phyloP scores from a whole-genome alignment of 2,113 vertebrate species.

The Engraulis encrasicolus region DNA sequence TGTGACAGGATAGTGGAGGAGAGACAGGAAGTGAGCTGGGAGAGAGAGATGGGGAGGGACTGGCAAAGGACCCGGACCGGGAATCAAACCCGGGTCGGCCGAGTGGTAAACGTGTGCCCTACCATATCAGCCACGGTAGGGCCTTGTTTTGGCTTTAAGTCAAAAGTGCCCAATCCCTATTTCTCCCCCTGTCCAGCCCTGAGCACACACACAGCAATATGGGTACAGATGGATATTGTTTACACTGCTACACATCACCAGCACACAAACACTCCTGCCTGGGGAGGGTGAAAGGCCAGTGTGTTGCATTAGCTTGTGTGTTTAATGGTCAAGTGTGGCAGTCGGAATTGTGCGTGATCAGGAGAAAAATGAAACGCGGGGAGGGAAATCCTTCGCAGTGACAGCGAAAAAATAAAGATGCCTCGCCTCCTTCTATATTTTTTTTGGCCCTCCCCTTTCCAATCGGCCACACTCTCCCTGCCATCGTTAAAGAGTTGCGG shows the following conservation, averaged over 20 bases:
- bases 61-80: no score
- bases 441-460: constrained; percentile 62
- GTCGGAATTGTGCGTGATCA: not conserved
- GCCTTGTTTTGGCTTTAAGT: no score
- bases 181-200: no score
- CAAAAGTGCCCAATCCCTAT: no score
- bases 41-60: no score
- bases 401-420: not conserved
- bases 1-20: no score
- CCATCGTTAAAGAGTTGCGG: constrained; percentile 71
- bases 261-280: not conserved
- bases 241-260: not conserved
- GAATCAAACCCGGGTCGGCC: no score
- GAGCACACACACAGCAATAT: not conserved
- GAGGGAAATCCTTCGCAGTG: not conserved
- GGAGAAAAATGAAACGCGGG: not conserved
- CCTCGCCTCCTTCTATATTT: not conserved
- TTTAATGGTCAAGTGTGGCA: not conserved
- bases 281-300: not conserved
- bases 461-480: constrained; percentile 55
- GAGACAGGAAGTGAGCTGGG: no score
- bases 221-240: not conserved
- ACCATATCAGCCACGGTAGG: no score
- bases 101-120: no score
- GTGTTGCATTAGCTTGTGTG: not conserved